Evolutionary conservation across 2,797 vertebrate species (phyloP), one percentile per base, ranked within the genome.

Genomic region (Eutrigla gurnardus): DNA sequence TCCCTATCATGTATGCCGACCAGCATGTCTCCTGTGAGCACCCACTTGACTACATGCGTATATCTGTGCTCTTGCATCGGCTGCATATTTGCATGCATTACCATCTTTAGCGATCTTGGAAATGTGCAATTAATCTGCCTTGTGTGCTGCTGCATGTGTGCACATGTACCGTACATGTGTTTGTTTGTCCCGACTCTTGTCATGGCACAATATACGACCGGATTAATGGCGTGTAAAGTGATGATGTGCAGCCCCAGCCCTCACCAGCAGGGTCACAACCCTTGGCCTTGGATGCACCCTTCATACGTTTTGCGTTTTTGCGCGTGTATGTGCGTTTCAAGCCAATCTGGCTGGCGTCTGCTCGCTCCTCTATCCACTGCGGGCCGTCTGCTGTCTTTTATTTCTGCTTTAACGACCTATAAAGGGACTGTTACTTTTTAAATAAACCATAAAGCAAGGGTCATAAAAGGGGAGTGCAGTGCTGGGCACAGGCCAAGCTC

Each of bases 381-480:
- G 85, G 83, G 86, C 89, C 42, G 88, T 89, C 90, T 93, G 90
- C 86, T 87, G 89, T 88, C 81, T 93, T 94, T 94, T 92, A 93
- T 94, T 93, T 89, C 81, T 73, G 73, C 88, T 94, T 94, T 95
- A 94, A 94, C 93, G 91, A 92, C 88, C 93, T 94, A 94, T 94
- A 95, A 95, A 94, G 91, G 89, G 91, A 92, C 93, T 91, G 92
- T 95, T 94, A 93, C 91, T 93, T 93, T 94, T 95, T 93, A 94
- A 95, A 94, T 94, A 95, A 94, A 93, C 93, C 91, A 95, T 95
- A 94, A 95, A 95, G 90, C 86, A 90, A 75, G 88, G 89, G 86
- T 90, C 92, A 90, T 93, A 94, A 94, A 94, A 92, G 84, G 83
- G 86, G 88, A 93, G 92, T 87, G 89, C 91, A 91, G 77, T 71